Conservation (phyloP, 1,140 invertebrate genomes). For the Trichogramma pretiosum region DNA sequence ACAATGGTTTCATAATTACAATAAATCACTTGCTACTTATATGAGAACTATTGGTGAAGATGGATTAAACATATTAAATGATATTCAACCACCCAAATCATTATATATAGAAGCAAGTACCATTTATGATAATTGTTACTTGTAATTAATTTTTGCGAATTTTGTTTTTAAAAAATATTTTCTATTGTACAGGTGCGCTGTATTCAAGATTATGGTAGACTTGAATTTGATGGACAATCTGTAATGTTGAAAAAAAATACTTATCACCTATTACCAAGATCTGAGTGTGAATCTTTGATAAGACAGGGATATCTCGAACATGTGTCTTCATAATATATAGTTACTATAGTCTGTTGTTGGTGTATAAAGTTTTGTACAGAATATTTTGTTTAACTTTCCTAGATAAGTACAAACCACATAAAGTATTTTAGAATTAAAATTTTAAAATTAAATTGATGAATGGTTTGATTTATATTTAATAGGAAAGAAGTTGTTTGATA, state of each 20-base stretch:
- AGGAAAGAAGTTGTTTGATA: no score
- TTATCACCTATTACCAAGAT: slow-evolving; percentile 79
- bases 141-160: no score
- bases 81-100: slow-evolving; percentile 85
- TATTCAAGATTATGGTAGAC: slow-evolving; percentile 82
- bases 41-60: slow-evolving; percentile 80
- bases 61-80: slow-evolving; percentile 79
- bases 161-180: slow-evolving; percentile 1
- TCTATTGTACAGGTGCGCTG: slow-evolving; percentile 63
- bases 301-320: slow-evolving; percentile 87
- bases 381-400: no score
- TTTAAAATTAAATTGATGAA: no score
- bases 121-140: slow-evolving; percentile 4
- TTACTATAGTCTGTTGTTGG: no score
- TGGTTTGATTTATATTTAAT: no score
- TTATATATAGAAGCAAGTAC: slow-evolving; percentile 72
- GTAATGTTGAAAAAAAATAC: slow-evolving; percentile 86
- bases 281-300: slow-evolving; percentile 85
- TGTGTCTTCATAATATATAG: no score
- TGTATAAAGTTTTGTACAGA: no score
- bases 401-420: no score
- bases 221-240: slow-evolving; percentile 84
- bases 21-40: slow-evolving; percentile 75
- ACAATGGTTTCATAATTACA: slow-evolving; percentile 83
- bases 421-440: no score